Base-by-base conservation (phyloP, 2,797 vertebrate genomes). In the Galagoides demidoff region DNA sequence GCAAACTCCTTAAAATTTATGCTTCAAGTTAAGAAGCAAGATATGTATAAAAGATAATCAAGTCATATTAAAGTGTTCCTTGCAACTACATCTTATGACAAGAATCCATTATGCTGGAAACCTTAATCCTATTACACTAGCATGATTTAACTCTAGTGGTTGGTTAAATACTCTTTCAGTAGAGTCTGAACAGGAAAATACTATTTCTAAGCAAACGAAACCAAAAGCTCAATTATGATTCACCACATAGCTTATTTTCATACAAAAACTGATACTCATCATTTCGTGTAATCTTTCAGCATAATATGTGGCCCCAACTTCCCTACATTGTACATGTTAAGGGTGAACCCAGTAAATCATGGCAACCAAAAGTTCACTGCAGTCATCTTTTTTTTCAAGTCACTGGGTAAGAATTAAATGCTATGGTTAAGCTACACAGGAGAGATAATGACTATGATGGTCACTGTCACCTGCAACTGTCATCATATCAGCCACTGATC, bases 151-250 rank as follows among this genome's bases (percentile, higher is more conserved):
- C 87, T 94, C 77, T 37, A 85, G 7, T 39, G 59, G n/a, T 74
- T 52, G 88, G 45, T 64, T 34, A 73, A 20, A 1, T 25, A 27
- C 23, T 85, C 74, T 78, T 5, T 57, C 64, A 68, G 49, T 86
- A 64, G 90, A 87, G 45, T 52, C 39, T 76, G 23, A 77, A 79
- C 66, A 59, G 39, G 6, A 90, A 92, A 82, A 71, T 10, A 57
- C 5, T 78, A 22, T 66, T 86, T 85, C 43, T 78, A 91, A 94
- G 61, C 22, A 83, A 37, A 25, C 10, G 83, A 92, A 82, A 52
- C 45, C 79, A 52, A 82, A 96, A 78, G 31, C 79, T 95, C 85
- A 77, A 63, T 0, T 74, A 63, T 91, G 78, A 78, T 16, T 85
- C 55, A 68, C 39, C 43, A 55, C 3, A 3, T 31, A n/a, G 16